phyloP scores from a whole-genome alignment of 1,140 invertebrate genomes.

The Stegodyphus dumicola region DNA sequence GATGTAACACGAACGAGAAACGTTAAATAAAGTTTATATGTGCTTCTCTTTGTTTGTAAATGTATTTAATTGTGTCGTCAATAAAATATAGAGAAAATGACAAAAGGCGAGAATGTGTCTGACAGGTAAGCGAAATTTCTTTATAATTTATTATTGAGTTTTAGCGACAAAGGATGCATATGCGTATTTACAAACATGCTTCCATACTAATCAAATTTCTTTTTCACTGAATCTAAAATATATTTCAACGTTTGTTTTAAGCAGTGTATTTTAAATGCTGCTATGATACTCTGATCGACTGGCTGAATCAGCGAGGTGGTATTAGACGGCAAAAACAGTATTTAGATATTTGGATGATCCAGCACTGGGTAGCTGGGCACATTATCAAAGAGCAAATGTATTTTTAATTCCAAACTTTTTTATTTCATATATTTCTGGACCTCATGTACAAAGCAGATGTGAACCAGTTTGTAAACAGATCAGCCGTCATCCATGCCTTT shows the following conservation, averaged over 20 bases:
- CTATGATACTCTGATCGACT: neutral
- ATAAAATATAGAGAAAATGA: no score
- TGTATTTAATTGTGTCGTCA: no score
- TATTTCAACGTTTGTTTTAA: neutral
- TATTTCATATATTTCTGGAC: constrained; percentile 36
- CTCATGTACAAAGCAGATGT: constrained; percentile 1
- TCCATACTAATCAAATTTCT: no score
- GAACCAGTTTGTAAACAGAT: constrained; percentile 68
- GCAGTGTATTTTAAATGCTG: neutral
- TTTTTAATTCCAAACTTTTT: constrained; percentile 34
- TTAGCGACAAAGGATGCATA: no score
- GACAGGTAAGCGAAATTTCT: no score
- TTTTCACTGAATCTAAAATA: neutral
- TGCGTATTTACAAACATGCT: no score
- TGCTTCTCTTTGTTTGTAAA: no score
- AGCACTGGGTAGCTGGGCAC: constrained; percentile 9
- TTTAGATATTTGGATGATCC: constrained; percentile 24
- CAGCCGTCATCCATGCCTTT: constrained; percentile 68
- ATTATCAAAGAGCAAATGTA: constrained; percentile 33
- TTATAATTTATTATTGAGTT: no score
- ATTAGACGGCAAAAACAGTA: neutral
- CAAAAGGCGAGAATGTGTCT: no score
- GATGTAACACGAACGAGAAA: no score
- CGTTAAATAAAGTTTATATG: no score
- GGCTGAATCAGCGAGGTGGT: neutral